Evolutionary conservation across 2,113 vertebrate species (phyloP).

Genomic region (Paracanthobrama guichenoti): DNA sequence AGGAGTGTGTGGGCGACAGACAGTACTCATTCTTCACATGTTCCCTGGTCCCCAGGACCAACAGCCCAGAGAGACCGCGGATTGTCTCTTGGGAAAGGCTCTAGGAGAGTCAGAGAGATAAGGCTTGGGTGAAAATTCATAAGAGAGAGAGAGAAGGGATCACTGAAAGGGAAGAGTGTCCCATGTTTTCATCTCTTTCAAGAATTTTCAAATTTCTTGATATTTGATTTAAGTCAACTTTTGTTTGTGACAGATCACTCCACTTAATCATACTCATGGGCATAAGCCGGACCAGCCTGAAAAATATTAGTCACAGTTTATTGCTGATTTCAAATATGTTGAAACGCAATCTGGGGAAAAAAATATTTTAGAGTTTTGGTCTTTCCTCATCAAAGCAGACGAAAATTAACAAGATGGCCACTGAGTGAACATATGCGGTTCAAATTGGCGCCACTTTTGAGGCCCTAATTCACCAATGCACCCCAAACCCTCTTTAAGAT

Average conservation of each 20-base stretch:
- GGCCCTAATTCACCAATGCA: slow-evolving; percentile 36
- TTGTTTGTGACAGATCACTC: too few relatives aligned
- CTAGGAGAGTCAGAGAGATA: not conserved
- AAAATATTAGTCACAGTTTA: too few relatives aligned
- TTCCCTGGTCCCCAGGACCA: slow-evolving; percentile 37
- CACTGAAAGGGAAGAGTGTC: too few relatives aligned
- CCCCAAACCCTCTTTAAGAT: slow-evolving; percentile 64
- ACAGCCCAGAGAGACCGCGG: slow-evolving; percentile 68
- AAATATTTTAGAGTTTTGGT: not conserved
- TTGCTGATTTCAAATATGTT: too few relatives aligned
- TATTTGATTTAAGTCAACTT: too few relatives aligned
- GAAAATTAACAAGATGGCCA: not conserved
- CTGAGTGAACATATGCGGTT: slow-evolving; percentile 2
- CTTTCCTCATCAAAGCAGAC: not conserved
- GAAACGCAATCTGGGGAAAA: too few relatives aligned
- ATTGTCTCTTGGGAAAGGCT: slow-evolving; percentile 69
- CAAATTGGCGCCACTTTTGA: slow-evolving; percentile 16
- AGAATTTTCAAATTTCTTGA: too few relatives aligned
- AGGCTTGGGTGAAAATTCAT: not conserved
- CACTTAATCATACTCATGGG: too few relatives aligned
- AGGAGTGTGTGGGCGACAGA: slow-evolving; percentile 71
- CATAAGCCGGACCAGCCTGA: too few relatives aligned
- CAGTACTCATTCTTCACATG: slow-evolving; percentile 54
- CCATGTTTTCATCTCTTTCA: too few relatives aligned
- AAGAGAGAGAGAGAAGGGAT: not conserved